A percentile compares a stretch with the other conserved stretches of the same genome.
Conservation (phyloP, 2,888 invertebrate genomes). For the Lamellibrachia satsuma region DNA sequence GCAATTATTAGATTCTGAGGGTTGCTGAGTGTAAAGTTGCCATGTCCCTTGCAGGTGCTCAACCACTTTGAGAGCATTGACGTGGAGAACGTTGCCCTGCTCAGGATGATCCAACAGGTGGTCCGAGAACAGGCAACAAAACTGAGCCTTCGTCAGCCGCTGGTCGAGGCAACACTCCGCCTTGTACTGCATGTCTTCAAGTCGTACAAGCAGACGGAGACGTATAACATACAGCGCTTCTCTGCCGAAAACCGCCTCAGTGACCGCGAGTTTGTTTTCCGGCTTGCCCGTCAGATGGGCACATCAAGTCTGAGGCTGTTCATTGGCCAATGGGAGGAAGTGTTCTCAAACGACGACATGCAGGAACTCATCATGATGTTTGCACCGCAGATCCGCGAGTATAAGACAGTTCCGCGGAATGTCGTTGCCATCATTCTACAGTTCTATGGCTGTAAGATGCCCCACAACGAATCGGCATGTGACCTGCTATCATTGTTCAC, state of each 20-base stretch:
- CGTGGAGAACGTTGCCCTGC: conserved; percentile 21
- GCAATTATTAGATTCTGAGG: not conserved
- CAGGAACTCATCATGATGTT: conserved; percentile 28
- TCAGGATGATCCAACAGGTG: conserved; percentile 34
- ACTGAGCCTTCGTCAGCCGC: conserved; percentile 29
- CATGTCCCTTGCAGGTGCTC: conserved; percentile 25
- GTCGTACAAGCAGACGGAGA: not conserved
- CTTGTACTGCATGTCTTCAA: conserved; percentile 33
- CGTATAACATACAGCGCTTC: conserved; percentile 21
- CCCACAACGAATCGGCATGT: conserved; percentile 35
- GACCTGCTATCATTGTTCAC: conserved; percentile 34
- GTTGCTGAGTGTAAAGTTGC: not conserved
- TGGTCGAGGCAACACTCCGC: conserved; percentile 32
- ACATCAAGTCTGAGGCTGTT: conserved; percentile 33
- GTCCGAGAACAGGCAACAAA: conserved; percentile 33
- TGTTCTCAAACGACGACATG: conserved; percentile 32
- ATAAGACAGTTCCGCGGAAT: conserved; percentile 14
- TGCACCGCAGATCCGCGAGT: conserved; percentile 24
- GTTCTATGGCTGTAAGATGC: conserved; percentile 24
- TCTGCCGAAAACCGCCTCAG: conserved; percentile 23
- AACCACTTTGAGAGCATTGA: conserved; percentile 29
- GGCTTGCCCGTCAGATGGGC: conserved; percentile 34
- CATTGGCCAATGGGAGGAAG: conserved; percentile 31
- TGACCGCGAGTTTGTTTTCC: conserved; percentile 36
- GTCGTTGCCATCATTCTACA: conserved; percentile 25